Conservation (phyloP, 1,140 invertebrate species). For the Lutraria rhynchaena region DNA sequence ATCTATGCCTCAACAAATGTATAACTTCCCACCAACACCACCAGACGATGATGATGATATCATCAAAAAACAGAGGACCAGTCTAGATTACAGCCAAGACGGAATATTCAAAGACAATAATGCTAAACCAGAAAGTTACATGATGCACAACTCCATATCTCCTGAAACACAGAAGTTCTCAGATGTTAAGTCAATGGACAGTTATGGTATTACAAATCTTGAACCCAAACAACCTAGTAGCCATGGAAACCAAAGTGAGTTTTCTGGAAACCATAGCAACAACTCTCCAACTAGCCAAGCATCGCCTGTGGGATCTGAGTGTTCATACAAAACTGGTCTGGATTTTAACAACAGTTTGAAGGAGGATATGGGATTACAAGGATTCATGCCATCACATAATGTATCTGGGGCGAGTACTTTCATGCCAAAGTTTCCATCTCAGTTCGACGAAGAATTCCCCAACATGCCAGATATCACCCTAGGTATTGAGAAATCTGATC, state of each 20-base stretch:
- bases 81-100: constrained; percentile 19
- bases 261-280: background rate
- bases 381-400: background rate
- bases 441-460: constrained; percentile 28
- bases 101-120: background rate
- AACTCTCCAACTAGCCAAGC: constrained; percentile 1
- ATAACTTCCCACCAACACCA: constrained; percentile 47
- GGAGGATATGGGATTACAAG: constrained; percentile 15
- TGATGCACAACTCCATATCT: constrained; percentile 1
- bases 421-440: constrained; percentile 46
- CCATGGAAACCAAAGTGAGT: background rate
- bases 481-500: background rate
- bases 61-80: constrained; percentile 27
- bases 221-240: background rate
- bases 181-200: background rate
- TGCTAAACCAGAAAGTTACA: background rate
- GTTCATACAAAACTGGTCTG: constrained; percentile 23
- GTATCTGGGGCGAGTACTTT: background rate
- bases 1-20: background rate
- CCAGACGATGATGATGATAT: constrained; percentile 46
- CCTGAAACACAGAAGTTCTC: constrained; percentile 16
- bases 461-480: background rate
- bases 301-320: constrained; percentile 13
- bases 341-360: background rate
- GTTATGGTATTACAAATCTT: background rate